Base-by-base conservation (phyloP, 2,888 invertebrate genomes). In the Drosophila infuscata region DNA sequence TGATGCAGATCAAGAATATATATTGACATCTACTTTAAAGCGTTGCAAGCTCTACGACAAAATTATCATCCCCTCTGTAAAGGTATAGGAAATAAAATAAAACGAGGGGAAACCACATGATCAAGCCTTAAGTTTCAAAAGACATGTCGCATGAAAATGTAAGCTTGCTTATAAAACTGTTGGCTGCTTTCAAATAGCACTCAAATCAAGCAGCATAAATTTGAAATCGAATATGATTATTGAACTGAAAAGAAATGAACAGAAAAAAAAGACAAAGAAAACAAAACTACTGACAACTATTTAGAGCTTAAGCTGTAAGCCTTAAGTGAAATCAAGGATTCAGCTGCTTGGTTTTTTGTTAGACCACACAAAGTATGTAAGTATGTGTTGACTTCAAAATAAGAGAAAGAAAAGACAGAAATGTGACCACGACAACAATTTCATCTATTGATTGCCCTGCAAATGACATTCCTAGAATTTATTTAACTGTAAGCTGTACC, bases 381-480 rank as follows among this genome's bases (percentile, higher is more conserved):
- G 58, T 38, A 25, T 25, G 43, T 25, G 30, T 32, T 36, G 54
- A 49, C 46, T 46, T 20, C 3, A 54, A 57, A n/a, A 25, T 0
- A 15, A 32, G 48, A 41, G 17, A 29, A 58, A 43, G 20, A 41
- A 43, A 54, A 35, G 32, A 12, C 32, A 15, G 32, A 48, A 15
- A 12, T 35, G 41, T 41, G 41, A 30, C 30, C 54, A 38, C 30
- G 33, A 29, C 38, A 68, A 41, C 20, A 35, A 33, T 51, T 61
- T 41, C 49, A 48, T 70, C 9, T 38, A 56, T 38, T 63, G 58
- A 71, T 63, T 48, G 63, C 71, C 38, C 38, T 30, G 53, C 38
- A 48, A 56, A 70, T 63, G 72, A 48, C n/a, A 20, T 52, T 38
- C 29, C 43, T 25, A 52, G 46, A 38, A 56, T 61, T 66, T 73